Evolutionary conservation across 1,140 invertebrate species (phyloP).

Genomic region (Sycophaga agraensis): DNA sequence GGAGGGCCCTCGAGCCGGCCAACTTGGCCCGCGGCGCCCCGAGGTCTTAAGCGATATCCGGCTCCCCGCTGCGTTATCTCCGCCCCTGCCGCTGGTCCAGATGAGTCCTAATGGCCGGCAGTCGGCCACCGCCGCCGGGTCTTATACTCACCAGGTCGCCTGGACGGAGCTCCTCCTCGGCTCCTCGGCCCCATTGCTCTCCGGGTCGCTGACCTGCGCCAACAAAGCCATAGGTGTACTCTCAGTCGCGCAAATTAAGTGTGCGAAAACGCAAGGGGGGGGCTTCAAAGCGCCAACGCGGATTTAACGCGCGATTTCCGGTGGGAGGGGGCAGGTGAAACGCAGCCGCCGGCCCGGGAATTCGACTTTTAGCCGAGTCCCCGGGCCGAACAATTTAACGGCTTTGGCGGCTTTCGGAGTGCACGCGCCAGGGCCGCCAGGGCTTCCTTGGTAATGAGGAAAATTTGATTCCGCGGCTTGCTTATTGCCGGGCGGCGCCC

Average conservation of each 20-base stretch:
- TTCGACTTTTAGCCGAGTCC: neutral
- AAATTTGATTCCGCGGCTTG: too few relatives aligned
- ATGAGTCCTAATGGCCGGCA: too few relatives aligned
- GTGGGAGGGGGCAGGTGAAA: neutral
- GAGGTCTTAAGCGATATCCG: too few relatives aligned
- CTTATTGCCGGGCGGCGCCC: too few relatives aligned
- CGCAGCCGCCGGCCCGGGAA: too few relatives aligned
- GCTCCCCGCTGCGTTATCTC: too few relatives aligned
- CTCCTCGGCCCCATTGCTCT: constrained; percentile 31
- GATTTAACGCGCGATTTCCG: neutral
- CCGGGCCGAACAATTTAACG: neutral
- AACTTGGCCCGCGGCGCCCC: too few relatives aligned
- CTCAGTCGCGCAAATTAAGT: constrained; percentile 18
- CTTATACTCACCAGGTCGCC: constrained; percentile 24
- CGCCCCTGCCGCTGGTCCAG: too few relatives aligned
- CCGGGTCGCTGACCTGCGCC: constrained; percentile 52
- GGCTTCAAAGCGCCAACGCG: neutral
- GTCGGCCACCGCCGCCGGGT: too few relatives aligned
- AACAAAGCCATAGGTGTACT: neutral
- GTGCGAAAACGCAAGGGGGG: neutral
- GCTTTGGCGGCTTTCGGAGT: neutral
- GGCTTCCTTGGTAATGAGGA: too few relatives aligned
- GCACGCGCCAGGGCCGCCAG: neutral
- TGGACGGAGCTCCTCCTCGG: constrained; percentile 10
- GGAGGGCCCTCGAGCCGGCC: too few relatives aligned